These are phyloP conservation scores for Thunnus thynnus DNA, from an alignment of 2,113 vertebrate species.

Conservation along the genomic window DNA sequence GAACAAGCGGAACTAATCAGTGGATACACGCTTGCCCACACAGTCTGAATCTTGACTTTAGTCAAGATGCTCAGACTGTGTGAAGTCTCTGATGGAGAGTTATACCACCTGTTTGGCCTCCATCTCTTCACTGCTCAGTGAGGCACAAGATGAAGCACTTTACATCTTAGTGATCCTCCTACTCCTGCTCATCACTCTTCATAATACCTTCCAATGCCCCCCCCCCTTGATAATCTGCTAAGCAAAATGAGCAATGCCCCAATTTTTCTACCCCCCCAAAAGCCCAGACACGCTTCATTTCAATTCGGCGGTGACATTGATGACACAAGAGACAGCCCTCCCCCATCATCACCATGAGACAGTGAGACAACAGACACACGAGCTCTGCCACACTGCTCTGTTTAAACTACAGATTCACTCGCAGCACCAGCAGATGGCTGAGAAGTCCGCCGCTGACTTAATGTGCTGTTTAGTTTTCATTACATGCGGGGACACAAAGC, in stretches of 20 bases:
- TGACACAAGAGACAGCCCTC: constrained; percentile 60
- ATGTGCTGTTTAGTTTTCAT: constrained; percentile 75
- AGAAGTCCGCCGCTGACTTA: constrained; percentile 55
- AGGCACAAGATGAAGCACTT: constrained; percentile 78
- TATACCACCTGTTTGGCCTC: constrained; percentile 73
- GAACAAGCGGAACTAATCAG: constrained; percentile 67
- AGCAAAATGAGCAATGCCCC: constrained; percentile 69
- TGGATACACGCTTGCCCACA: constrained; percentile 45
- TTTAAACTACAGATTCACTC: constrained; percentile 58
- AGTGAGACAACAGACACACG: constrained; percentile 42
- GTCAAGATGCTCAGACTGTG: constrained; percentile 62
- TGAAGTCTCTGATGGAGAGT: constrained; percentile 71
- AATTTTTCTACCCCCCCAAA: constrained; percentile 45
- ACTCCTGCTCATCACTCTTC: constrained; percentile 77
- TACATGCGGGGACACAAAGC: constrained; percentile 53
- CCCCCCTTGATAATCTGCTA: constrained; percentile 66
- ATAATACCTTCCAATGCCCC: constrained; percentile 58
- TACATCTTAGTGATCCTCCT: constrained; percentile 75
- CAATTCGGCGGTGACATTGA: constrained; percentile 70
- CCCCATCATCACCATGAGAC: constrained; percentile 49
- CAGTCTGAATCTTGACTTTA: constrained; percentile 56
- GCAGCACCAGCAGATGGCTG: constrained; percentile 60
- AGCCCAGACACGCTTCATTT: constrained; percentile 73
- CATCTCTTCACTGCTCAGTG: constrained; percentile 71
- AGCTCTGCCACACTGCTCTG: constrained; percentile 42